Evolutionary conservation across 2,797 vertebrate species (phyloP).

Genomic region (Cyprinella venusta): DNA sequence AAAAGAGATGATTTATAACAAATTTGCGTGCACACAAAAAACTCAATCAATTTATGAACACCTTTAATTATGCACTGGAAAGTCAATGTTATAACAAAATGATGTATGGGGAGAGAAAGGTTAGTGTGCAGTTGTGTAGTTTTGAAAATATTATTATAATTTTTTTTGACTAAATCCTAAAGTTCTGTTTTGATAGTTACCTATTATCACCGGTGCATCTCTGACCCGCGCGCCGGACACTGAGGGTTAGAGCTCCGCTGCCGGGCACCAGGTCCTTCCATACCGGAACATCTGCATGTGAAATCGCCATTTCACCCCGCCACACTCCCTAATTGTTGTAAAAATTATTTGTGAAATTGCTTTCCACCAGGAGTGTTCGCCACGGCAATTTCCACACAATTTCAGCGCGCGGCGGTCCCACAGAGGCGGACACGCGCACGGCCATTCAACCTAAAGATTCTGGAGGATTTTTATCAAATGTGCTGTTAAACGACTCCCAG

Average conservation of each 20-base stretch:
- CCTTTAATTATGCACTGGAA: neutral
- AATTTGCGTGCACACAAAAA: neutral
- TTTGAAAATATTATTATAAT: constrained; percentile 8
- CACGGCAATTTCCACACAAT: constrained; percentile 80
- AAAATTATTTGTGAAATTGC: constrained; percentile 98
- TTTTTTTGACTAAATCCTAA: constrained; percentile 54
- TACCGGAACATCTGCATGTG: constrained; percentile 84
- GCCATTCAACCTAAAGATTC: constrained; percentile 68
- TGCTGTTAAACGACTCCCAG: neutral
- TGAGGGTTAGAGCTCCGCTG: constrained; percentile 73
- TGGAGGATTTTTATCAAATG: constrained; percentile 15
- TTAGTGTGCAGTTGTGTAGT: constrained; percentile 54
- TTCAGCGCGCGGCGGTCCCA: constrained; percentile 73
- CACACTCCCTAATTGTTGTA: constrained; percentile 94
- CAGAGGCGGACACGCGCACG: constrained; percentile 75
- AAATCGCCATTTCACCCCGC: constrained; percentile 95
- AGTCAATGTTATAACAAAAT: neutral
- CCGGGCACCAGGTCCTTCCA: constrained; percentile 80
- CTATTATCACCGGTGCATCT: constrained; percentile 64
- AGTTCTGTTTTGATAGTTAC: constrained; percentile 77
- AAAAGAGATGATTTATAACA: neutral
- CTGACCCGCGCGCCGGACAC: constrained; percentile 71
- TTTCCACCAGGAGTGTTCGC: constrained; percentile 86
- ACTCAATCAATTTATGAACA: neutral
- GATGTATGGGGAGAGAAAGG: constrained; percentile 10